Percentiles rank a stretch among this genome's conserved stretches.
Conservation (phyloP, 1,140 invertebrate genomes). For the Lordiphosa clarofinis region DNA sequence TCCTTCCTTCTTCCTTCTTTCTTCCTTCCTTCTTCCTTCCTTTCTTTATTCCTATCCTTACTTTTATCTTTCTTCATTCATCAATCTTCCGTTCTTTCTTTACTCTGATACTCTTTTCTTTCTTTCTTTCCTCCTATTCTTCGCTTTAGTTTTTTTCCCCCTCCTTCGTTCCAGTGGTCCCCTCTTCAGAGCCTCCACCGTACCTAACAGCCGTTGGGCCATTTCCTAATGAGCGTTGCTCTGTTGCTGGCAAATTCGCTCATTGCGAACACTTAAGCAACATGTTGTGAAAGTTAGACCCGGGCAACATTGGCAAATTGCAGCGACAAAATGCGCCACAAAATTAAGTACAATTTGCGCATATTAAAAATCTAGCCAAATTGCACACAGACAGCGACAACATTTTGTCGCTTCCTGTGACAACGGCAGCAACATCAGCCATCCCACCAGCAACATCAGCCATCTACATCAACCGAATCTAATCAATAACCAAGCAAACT, state of each 20-base stretch:
- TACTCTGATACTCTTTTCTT: no score
- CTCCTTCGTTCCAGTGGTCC: no score
- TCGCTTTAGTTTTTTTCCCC: no score
- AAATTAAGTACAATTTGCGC: conserved; percentile 76
- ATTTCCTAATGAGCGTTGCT: conserved; percentile 20
- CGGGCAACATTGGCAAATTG: conserved; percentile 43
- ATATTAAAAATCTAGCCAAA: conserved; percentile 71
- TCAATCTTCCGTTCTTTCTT: no score
- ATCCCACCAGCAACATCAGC: conserved; percentile 32
- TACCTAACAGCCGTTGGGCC: no score
- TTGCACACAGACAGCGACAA: conserved; percentile 34
- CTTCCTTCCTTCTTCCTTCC: no score
- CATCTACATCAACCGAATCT: conserved; percentile 50
- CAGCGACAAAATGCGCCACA: conserved; percentile 68
- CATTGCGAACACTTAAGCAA: conserved; percentile 39
- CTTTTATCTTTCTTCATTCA: no score
- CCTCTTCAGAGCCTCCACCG: no score
- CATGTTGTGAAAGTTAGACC: conserved; percentile 63
- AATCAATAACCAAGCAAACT: conserved; percentile 76
- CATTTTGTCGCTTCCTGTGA: conserved; percentile 15
- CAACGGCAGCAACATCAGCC: conserved; percentile 32
- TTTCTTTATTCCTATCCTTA: no score
- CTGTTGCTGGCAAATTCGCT: conserved; percentile 8
- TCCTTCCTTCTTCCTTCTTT: no score
- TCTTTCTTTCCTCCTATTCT: no score